Evolutionary conservation across 2,888 invertebrate species (phyloP).

Genomic region (Noctua janthina): DNA sequence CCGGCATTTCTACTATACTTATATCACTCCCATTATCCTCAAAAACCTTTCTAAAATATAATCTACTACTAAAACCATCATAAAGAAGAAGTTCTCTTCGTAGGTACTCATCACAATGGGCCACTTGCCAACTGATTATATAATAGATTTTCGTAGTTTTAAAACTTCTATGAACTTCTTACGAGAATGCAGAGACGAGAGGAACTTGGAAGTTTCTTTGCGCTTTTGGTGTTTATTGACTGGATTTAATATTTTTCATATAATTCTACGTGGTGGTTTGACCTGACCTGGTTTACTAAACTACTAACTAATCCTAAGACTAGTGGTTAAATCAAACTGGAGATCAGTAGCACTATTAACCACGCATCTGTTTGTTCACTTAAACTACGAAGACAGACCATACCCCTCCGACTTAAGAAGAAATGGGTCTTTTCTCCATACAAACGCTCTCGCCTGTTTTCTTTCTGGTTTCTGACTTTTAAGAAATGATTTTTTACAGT

Average conservation of each 20-base stretch:
- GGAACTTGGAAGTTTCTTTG: slow-evolving; percentile 43
- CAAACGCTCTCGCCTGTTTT: too few relatives aligned
- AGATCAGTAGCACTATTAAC: neutral
- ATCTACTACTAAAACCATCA: neutral
- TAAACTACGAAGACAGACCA: neutral
- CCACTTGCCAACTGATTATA: slow-evolving; percentile 39
- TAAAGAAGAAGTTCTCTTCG: slow-evolving; percentile 1
- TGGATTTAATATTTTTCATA: slow-evolving; percentile 12
- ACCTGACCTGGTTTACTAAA: neutral
- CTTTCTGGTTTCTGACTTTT: too few relatives aligned
- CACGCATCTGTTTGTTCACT: neutral
- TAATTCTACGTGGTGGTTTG: neutral
- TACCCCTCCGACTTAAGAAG: neutral
- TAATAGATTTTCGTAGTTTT: slow-evolving; percentile 37
- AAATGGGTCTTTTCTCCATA: too few relatives aligned
- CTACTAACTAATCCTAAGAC: neutral
- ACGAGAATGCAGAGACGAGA: slow-evolving; percentile 21
- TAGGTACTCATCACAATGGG: slow-evolving; percentile 11
- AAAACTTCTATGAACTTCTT: slow-evolving; percentile 45
- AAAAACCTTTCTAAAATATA: slow-evolving; percentile 5
- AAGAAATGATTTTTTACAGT: too few relatives aligned
- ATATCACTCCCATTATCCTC: neutral
- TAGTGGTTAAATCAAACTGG: neutral
- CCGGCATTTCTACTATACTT: too few relatives aligned
- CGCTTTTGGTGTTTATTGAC: slow-evolving; percentile 36